A percentile compares a stretch with the other conserved stretches of the same genome.
phyloP scores from a whole-genome alignment of 2,888 invertebrate genomes.

The Gymnocheta viridis region DNA sequence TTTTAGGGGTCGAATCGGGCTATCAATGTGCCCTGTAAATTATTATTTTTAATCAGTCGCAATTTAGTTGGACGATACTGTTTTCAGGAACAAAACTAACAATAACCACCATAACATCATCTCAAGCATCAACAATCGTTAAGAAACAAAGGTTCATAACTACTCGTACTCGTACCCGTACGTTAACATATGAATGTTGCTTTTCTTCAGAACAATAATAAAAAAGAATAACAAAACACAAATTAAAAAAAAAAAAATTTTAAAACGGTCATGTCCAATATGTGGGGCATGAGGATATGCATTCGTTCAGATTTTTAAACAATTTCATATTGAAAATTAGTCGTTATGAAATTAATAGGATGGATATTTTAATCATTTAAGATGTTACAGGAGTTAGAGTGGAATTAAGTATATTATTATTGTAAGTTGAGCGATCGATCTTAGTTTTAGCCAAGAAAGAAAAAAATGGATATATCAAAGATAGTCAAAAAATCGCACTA shows the following conservation, averaged over 20 bases:
- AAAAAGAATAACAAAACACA: neutral
- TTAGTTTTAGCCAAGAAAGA: no score
- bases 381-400: no score
- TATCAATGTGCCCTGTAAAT: no score
- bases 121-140: slow-evolving; percentile 55
- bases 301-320: neutral
- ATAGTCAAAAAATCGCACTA: no score
- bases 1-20: no score
- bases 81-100: slow-evolving; percentile 28
- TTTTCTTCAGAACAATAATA: slow-evolving; percentile 26
- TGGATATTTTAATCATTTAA: no score
- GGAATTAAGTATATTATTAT: no score
- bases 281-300: slow-evolving; percentile 35
- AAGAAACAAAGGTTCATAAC: slow-evolving; percentile 28
- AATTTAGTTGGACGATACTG: neutral
- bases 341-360: neutral
- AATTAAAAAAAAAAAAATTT: slow-evolving; percentile 6
- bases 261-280: slow-evolving; percentile 44
- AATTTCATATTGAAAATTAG: neutral
- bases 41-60: neutral
- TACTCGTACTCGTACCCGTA: slow-evolving; percentile 9
- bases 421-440: no score
- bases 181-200: slow-evolving; percentile 1
- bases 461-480: no score
- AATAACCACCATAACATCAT: slow-evolving; percentile 36